These are phyloP conservation scores for Gari tellinella DNA, from an alignment of 2,888 invertebrate genomes.

Conservation along the genomic window DNA sequence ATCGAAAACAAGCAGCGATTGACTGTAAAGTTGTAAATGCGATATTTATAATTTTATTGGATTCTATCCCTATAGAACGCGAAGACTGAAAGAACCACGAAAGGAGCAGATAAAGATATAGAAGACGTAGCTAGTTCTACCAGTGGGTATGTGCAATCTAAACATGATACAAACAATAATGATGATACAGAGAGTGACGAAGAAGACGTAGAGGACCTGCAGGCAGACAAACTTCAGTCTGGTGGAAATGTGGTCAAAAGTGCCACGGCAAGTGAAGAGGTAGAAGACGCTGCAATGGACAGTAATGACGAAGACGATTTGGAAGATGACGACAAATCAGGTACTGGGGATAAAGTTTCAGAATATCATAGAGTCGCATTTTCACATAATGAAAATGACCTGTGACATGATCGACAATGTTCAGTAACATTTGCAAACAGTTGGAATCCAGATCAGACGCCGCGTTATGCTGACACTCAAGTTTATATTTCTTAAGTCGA, in stretches of 20 bases:
- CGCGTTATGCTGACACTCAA: no score
- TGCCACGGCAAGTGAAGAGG: slow-evolving; percentile 17
- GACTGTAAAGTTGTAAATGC: no score
- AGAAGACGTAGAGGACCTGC: neutral
- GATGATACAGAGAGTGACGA: neutral
- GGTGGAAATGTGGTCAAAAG: slow-evolving; percentile 29
- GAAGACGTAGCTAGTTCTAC: no score
- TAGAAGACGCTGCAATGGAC: neutral
- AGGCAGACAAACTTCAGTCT: slow-evolving; percentile 1
- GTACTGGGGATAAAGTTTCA: no score
- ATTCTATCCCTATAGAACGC: neutral
- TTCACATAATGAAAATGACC: no score
- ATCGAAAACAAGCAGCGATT: neutral
- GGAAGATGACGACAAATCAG: slow-evolving; percentile 13
- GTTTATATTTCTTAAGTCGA: no score
- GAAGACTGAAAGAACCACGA: neutral
- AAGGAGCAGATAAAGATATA: neutral
- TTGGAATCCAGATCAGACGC: no score
- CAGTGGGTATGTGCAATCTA: no score
- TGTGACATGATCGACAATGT: no score
- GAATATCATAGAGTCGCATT: no score
- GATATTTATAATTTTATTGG: no score
- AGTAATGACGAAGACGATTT: neutral
- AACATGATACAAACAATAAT: neutral
- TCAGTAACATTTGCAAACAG: no score